Percentiles rank a stretch among this genome's conserved stretches.
Conservation (phyloP, 2,797 vertebrate species). For the Botia almorhae region DNA sequence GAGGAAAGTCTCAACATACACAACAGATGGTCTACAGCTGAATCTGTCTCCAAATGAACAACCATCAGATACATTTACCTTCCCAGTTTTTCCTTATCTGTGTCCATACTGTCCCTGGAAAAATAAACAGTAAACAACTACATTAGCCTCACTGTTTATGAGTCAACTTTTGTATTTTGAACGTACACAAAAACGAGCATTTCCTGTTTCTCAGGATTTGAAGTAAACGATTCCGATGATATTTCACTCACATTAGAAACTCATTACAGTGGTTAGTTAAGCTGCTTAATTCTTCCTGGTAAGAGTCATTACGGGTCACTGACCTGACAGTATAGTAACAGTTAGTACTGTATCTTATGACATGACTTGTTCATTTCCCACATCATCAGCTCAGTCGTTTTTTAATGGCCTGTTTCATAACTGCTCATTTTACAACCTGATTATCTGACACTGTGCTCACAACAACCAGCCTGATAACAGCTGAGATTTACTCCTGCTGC, state of each 20-base stretch:
- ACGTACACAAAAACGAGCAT: too few species aligned
- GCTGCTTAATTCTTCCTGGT: not conserved
- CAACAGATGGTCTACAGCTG: not conserved
- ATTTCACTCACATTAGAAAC: too few species aligned
- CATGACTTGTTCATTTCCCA: not conserved
- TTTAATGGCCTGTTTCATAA: constrained; percentile 24
- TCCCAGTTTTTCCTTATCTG: constrained; percentile 93
- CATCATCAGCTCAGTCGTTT: not conserved
- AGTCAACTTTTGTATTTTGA: too few species aligned
- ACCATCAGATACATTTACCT: constrained; percentile 77
- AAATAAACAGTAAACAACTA: constrained; percentile 15
- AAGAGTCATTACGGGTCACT: too few species aligned
- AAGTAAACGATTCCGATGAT: too few species aligned
- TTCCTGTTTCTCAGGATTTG: too few species aligned
- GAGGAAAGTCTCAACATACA: too few species aligned
- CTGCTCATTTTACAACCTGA: not conserved
- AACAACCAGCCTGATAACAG: not conserved
- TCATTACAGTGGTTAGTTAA: not conserved
- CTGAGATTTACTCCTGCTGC: not conserved
- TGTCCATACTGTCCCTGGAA: constrained; percentile 92
- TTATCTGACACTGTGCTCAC: not conserved
- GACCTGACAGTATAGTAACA: not conserved
- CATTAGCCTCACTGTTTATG: too few species aligned
- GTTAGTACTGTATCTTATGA: not conserved
- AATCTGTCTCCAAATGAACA: not conserved